Base-by-base conservation (phyloP, 2,113 vertebrate genomes). In the Hippolais icterina region DNA sequence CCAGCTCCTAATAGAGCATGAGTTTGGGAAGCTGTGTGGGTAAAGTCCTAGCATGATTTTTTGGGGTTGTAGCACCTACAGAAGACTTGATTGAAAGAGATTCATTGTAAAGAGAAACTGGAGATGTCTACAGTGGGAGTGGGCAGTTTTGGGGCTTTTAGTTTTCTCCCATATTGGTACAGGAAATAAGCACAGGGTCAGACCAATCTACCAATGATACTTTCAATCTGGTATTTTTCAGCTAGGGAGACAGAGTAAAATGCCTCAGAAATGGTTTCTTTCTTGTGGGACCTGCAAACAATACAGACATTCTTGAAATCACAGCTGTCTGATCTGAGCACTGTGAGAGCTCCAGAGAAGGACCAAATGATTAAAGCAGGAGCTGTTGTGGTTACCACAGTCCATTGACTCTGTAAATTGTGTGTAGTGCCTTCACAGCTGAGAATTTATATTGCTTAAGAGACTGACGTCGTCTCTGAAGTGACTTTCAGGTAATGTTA, bases 401-500 rank as follows among this genome's bases (percentile, higher is more conserved):
- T 28, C 76, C 82, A 81, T 66, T 92, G 91, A 31, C 72, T 94
- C 75, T 89, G 50, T 90, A 84, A 89, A 91, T 95, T 90, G 83
- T 87, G 86, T 95, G 63, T 89, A 77, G 78, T 82, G 33, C 71
- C 87, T 95, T 80, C 87, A 60, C 77, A 81, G 85, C 71, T 87
- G 65, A 91, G 78, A 89, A 90, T 85, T 91, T 81, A 49, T 92
- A 76, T 92, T 95, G 70, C 50, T 71, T 68, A 74, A 71, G 68
- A 91, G 87, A 69, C 59, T 37, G 82, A 79, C 25, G 3, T 68
- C 53, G 83, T 88, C 80, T 83, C 90, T 93, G 76, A 92, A 93
- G 90, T 92, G 89, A 89, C 83, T 94, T 96, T 85, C 84, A 81
- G 75, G 71, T 95, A 68, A 87, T 89, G 75, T 94, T 84, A 91